Conservation (phyloP, 2,113 vertebrate genomes). For the Trematocara variabile region DNA sequence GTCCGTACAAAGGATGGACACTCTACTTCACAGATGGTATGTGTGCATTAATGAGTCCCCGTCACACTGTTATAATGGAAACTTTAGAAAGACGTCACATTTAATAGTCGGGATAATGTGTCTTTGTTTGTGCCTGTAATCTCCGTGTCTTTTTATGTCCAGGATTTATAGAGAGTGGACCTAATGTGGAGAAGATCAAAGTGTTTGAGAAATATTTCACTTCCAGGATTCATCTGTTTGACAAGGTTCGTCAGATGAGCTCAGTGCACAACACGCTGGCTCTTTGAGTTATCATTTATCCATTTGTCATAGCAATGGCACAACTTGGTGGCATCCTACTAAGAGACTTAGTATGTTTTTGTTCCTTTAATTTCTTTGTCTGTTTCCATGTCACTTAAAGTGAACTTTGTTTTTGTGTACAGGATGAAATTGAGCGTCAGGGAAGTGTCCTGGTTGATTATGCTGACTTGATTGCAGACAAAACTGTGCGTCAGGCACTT, state of each 20-base stretch:
- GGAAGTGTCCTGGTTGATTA: conserved; percentile 97
- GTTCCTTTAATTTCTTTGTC: background rate
- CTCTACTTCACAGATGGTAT: conserved; percentile 95
- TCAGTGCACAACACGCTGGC: background rate
- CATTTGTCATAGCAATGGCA: background rate
- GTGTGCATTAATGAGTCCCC: background rate
- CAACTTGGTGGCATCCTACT: background rate
- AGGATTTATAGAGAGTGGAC: conserved; percentile 85
- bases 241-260: conserved; percentile 79
- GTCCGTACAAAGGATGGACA: conserved; percentile 91
- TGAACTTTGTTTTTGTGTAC: background rate
- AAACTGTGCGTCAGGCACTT: conserved; percentile 61
- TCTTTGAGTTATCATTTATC: accelerated
- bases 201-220: conserved; percentile 91
- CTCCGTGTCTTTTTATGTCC: background rate
- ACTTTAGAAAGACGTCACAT: background rate
- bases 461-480: conserved; percentile 79
- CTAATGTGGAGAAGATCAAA: conserved; percentile 86
- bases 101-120: background rate
- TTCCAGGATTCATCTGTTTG: conserved; percentile 85
- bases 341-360: background rate
- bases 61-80: background rate
- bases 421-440: conserved; percentile 98
- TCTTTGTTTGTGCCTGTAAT: background rate
- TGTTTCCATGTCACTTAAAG: background rate